phyloP scores from a whole-genome alignment of 2,888 invertebrate genomes.

The Opisthograptis luteolata region DNA sequence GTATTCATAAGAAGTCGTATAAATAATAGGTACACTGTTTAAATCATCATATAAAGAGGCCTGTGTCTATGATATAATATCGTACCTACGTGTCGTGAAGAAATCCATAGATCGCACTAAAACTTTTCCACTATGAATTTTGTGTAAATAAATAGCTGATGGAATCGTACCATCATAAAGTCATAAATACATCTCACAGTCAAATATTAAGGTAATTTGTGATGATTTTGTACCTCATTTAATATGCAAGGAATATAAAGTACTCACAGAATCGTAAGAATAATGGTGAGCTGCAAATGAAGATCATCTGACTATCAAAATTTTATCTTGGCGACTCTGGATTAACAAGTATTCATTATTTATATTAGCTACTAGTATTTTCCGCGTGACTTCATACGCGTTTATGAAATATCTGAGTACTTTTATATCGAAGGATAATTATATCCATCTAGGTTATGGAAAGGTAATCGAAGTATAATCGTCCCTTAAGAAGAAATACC shows the following conservation, averaged over 20 bases:
- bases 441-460: no score
- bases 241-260: slow-evolving; percentile 84
- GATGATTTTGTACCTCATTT: slow-evolving; percentile 81
- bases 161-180: slow-evolving; percentile 48
- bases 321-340: slow-evolving; percentile 40
- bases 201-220: slow-evolving; percentile 83
- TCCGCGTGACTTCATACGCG: no score
- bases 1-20: neutral
- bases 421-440: no score
- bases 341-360: slow-evolving; percentile 5
- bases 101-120: slow-evolving; percentile 20
- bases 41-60: slow-evolving; percentile 11
- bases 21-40: slow-evolving; percentile 1
- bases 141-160: slow-evolving; percentile 52
- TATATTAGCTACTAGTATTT: slow-evolving; percentile 33
- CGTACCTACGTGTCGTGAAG: no score
- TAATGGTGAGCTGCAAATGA: slow-evolving; percentile 62
- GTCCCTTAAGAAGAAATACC: no score
- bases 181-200: slow-evolving; percentile 81
- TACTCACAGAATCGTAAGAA: slow-evolving; percentile 60
- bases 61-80: slow-evolving; percentile 8
- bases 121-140: slow-evolving; percentile 69
- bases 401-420: no score
- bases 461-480: no score
- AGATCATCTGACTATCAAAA: slow-evolving; percentile 71